Base-by-base conservation (phyloP, 2,797 vertebrate species). In the Oophaga sylvatica region DNA sequence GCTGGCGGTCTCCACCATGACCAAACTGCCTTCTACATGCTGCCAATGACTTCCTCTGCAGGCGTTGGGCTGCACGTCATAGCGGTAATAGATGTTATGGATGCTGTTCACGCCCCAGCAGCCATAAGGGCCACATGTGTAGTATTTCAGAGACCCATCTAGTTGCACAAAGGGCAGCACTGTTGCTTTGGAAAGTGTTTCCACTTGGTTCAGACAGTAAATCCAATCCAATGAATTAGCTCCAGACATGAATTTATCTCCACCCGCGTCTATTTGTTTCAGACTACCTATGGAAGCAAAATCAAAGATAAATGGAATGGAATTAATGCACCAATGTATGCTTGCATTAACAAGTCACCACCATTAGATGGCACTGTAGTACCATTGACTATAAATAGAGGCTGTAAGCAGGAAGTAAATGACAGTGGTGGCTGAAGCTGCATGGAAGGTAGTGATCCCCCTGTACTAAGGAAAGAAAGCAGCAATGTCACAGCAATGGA, bases 81-180 rank as follows among this genome's bases (percentile, higher is more conserved):
- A 4, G 3, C 87, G 85, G 59, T 71, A 87, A 20, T 26, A 89
- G 45, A 90, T 85, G 1, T 53, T 5, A 1, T 85, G 63, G 11
- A 0, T 19, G 0, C 75, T 79, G 57, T 82, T 89, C 1, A 89
- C 87, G 4, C 90, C 90, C 90, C 90, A 90, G 68, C 90, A 90
- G 16, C 87, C 87, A 45, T 48, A 8, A 2, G 41, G 31, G 2
- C 90, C 90, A 56, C 90, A 89, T 65, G 56, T 73, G 83, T 89
- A 90, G 15, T 87, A 87, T 9, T 87, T 85, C 35, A 90, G 82
- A 0, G 31, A 41, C 12, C 90, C 88, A 0, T 57, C 65, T 17
- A 89, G 20, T 0, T 57, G 8, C 41, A 1, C 20, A 22, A 35
- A 90, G 22, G 79, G 2, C 6, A 75, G 8, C 0, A 1, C 13